Evolutionary conservation across 2,888 invertebrate species (phyloP).

Genomic region (Ditylenchus weischeri): DNA sequence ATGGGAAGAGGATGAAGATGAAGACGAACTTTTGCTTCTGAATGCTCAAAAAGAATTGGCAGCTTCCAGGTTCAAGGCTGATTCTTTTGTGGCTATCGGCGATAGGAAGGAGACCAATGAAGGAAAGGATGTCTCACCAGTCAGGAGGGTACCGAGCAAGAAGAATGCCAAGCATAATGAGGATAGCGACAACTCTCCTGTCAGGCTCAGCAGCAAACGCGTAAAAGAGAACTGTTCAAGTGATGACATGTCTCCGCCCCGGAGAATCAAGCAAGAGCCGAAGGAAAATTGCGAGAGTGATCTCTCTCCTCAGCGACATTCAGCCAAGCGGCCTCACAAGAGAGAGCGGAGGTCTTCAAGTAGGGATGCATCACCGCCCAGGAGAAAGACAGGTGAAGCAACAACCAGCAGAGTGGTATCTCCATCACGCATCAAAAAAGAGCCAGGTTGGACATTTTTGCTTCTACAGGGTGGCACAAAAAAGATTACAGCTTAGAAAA

Average conservation of each 20-base stretch:
- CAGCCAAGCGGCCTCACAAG: neutral
- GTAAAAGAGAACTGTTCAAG: too few relatives aligned
- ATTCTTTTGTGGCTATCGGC: constrained; percentile 22
- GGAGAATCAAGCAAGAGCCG: too few relatives aligned
- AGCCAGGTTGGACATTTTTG: neutral
- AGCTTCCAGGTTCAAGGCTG: constrained; percentile 19
- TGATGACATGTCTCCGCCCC: too few relatives aligned
- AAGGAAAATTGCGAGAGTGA: too few relatives aligned
- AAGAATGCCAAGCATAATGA: neutral
- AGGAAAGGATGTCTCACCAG: neutral
- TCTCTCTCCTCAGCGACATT: too few relatives aligned
- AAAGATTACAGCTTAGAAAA: neutral
- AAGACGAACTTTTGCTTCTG: constrained; percentile 17
- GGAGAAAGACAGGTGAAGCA: neutral
- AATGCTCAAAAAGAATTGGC: constrained; percentile 13
- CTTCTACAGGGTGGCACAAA: too few relatives aligned
- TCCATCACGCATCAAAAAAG: neutral
- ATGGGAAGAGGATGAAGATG: constrained; percentile 15
- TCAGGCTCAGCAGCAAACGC: neutral
- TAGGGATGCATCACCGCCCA: constrained; percentile 5
- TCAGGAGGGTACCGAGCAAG: neutral
- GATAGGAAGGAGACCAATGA: neutral
- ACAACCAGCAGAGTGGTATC: neutral
- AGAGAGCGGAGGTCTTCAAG: neutral
- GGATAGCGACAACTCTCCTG: constrained; percentile 1